A percentile compares a stretch with the other conserved stretches of the same genome.
Conservation (phyloP, 1,140 invertebrate genomes). For the Drosophila biarmipes region DNA sequence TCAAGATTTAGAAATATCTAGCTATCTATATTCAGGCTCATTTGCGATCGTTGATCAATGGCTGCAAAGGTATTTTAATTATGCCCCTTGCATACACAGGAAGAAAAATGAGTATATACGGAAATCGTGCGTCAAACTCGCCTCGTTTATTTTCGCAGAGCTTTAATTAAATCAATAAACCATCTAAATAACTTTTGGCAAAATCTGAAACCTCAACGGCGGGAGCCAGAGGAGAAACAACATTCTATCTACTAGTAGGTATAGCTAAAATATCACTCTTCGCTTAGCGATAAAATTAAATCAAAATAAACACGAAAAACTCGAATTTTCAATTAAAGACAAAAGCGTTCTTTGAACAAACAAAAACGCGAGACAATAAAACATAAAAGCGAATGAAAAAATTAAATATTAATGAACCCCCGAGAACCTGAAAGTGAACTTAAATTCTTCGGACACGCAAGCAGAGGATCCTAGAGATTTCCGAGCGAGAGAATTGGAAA, state of each 20-base stretch:
- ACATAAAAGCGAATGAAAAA: slow-evolving; percentile 46
- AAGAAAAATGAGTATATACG: slow-evolving; percentile 63
- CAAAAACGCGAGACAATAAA: slow-evolving; percentile 45
- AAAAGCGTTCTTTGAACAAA: slow-evolving; percentile 54
- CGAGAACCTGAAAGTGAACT: slow-evolving; percentile 73
- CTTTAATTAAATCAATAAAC: slow-evolving; percentile 78
- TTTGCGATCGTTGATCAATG: slow-evolving; percentile 55
- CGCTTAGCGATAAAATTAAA: slow-evolving; percentile 72
- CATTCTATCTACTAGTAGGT: slow-evolving; percentile 38
- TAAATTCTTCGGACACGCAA: slow-evolving; percentile 76
- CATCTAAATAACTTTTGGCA: slow-evolving; percentile 62
- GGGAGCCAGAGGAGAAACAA: slow-evolving; percentile 22
- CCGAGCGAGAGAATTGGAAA: slow-evolving; percentile 4
- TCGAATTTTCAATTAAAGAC: slow-evolving; percentile 81
- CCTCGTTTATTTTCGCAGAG: slow-evolving; percentile 35
- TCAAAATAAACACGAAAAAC: slow-evolving; percentile 80
- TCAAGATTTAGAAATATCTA: slow-evolving; percentile 58
- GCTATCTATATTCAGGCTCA: slow-evolving; percentile 32
- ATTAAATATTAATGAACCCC: slow-evolving; percentile 68
- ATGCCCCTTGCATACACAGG: slow-evolving; percentile 68
- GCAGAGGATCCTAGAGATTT: slow-evolving; percentile 24
- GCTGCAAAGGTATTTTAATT: slow-evolving; percentile 39
- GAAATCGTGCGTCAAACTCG: slow-evolving; percentile 54
- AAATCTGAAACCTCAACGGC: slow-evolving; percentile 36
- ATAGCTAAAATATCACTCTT: slow-evolving; percentile 71